Base-by-base conservation (phyloP, 2,113 vertebrate species). In the Campylomormyrus numenius region DNA sequence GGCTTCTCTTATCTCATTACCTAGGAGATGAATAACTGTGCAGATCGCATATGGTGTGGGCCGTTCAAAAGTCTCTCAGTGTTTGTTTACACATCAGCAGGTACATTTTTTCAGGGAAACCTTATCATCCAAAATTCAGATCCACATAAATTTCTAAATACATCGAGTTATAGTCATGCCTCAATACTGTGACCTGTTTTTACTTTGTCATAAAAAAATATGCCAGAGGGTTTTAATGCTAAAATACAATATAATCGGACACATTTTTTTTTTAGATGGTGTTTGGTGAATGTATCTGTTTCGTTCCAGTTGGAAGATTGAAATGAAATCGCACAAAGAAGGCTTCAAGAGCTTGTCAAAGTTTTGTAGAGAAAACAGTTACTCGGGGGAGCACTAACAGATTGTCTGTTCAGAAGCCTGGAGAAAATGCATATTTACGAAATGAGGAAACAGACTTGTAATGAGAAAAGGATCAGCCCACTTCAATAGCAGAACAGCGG, bases 61-160 rank as follows among this genome's bases (percentile, higher is more conserved):
- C 39, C 86, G 80, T 91, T 88, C 88, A 91, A 93, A 90, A 92
- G 91, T 80, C 84, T 85, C n/a, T 91, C 85, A 46, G 66, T 93
- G 87, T 91, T 70, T 88, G 77, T 90, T 92, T 92, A 91, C 85
- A 45, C 62, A 80, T 89, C 87, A 77, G 31, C 90, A 91, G 88
- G 88, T 52, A 90, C 46, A 83, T 90, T 94, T 92, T 88, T 52
- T 50, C 88, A 48, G 88, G 89, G 89, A 90, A 92, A 91, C 89
- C 91, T 87, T 87, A 90, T 53, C 66, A 89, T 91, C 80, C 87
- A 90, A 92, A 89, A 93, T 89, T 88, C 88, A 90, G 70, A 53
- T 42, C 74, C 80, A 39, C 77, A 42, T 62, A 24, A 15, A 86
- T 31, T 31, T 62, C 31, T 88, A 21, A 56, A 88, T 24, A 39